Conservation (phyloP, 1,140 invertebrate genomes). For the Orussus abietinus region DNA sequence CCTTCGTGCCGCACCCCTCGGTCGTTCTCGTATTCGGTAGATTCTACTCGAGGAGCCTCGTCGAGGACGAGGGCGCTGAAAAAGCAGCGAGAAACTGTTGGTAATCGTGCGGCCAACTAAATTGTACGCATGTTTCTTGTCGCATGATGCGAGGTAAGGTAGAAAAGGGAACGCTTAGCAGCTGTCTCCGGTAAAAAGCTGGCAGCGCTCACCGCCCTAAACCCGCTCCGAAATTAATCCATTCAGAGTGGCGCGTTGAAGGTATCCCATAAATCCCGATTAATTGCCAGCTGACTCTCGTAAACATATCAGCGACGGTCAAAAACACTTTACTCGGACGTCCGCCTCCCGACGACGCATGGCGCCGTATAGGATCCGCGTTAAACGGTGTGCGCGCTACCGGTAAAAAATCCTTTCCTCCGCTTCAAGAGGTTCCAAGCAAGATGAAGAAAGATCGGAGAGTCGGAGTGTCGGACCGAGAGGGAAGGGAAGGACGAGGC, state of each 20-base stretch:
- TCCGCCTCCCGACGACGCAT: neutral
- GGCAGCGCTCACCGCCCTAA: conserved; percentile 25
- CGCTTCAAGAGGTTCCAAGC: too few relatives aligned
- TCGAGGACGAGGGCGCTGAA: too few relatives aligned
- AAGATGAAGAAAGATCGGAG: too few relatives aligned
- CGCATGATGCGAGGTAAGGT: conserved; percentile 8
- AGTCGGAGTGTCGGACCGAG: too few relatives aligned
- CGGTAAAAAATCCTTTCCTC: too few relatives aligned
- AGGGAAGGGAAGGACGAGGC: too few relatives aligned
- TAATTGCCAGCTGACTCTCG: conserved; percentile 41
- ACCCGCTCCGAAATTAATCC: conserved; percentile 36
- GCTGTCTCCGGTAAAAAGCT: conserved; percentile 37
- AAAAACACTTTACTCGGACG: conserved; percentile 17
- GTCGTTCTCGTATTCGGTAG: too few relatives aligned
- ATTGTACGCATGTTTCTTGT: conserved; percentile 18
- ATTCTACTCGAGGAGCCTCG: too few relatives aligned
- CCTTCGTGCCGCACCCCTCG: too few relatives aligned
- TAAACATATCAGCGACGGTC: conserved; percentile 31
- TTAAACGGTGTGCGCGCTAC: too few relatives aligned
- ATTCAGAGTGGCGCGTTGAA: conserved; percentile 24
- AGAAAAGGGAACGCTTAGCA: conserved; percentile 29
- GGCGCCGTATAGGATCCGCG: neutral
- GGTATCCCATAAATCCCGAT: conserved; percentile 41
- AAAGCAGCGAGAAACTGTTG: too few relatives aligned
- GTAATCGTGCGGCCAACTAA: conserved; percentile 9